Evolutionary conservation across 2,797 vertebrate species (phyloP), one percentile per base, ranked within the genome.

Genomic region (Octomys mimax): DNA sequence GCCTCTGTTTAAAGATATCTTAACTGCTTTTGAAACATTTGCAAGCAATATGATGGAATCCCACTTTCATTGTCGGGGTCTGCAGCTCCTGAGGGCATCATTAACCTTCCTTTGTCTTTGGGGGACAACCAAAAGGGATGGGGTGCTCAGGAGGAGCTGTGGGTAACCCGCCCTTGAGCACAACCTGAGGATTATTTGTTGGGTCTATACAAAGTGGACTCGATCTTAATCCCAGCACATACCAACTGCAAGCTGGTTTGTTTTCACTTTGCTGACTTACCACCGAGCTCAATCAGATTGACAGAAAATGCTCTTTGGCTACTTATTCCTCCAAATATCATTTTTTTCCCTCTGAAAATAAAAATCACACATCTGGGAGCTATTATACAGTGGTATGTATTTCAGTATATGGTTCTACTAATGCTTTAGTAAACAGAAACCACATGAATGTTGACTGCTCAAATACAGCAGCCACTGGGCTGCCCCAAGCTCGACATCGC

Each of bases 381-480:
- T 77, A 95, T 97, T 98, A 96, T 33, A 79, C 26, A 78, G 78
- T 89, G 94, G 96, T 88, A 89, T 97, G 96, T 95, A 85, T 97
- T 97, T 97, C 96, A 92, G 92, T 96, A 89, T 94, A 97, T 91
- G 89, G 96, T 97, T 98, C 98, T 98, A 96, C 96, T 98, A 96
- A 87, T 90, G 98, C 95, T 96, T 96, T 42, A 92, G 96, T 97
- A 98, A 98, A 98, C 80, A 98, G 96, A 98, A 98, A 98, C 95
- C 42, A 24, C 96, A 95, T 95, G 96, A 98, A 98, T 73, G 87
- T 95, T 98, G 91, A 78, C 75, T 96, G 86, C 61, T 96, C 82
- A 81, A 89, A 93, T 92, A 97, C 93, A 90, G 94, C 97, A 96
- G 96, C 93, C 6, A 33, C 1, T 3, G 70, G 93, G 61, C 46